phyloP scores from a whole-genome alignment of 2,113 vertebrate genomes.

The Tachuris rubrigastra region DNA sequence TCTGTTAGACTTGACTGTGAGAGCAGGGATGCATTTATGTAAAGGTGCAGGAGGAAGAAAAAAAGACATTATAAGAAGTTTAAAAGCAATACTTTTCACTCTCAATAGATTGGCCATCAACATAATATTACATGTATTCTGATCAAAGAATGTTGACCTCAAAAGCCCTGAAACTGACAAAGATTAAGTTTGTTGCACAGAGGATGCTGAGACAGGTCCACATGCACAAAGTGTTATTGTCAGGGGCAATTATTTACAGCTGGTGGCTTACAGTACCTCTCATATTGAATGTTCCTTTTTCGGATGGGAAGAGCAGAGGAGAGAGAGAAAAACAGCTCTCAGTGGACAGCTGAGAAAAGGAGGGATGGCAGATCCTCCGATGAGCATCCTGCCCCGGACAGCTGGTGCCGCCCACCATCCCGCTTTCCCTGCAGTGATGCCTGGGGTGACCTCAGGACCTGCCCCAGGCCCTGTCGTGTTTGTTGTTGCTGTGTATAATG shows the following conservation, averaged over 20 bases:
- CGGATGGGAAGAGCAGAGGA: background rate
- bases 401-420: background rate
- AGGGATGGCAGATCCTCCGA: accelerated
- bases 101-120: background rate
- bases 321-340: background rate
- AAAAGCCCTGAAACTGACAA: background rate
- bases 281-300: background rate
- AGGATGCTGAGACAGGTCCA: background rate
- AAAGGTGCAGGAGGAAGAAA: background rate
- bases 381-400: background rate
- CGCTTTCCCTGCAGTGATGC: background rate
- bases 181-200: background rate
- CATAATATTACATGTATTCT: background rate
- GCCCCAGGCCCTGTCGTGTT: background rate
- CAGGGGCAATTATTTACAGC: background rate
- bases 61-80: background rate
- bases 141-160: background rate
- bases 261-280: background rate
- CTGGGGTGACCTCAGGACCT: background rate
- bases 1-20: background rate
- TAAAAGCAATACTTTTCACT: background rate
- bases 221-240: background rate
- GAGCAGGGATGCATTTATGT: background rate
- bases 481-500: background rate
- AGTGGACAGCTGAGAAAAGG: background rate